These are phyloP conservation scores for Bubalus kerabau DNA, from an alignment of 2,113 vertebrate species.

Conservation along the genomic window DNA sequence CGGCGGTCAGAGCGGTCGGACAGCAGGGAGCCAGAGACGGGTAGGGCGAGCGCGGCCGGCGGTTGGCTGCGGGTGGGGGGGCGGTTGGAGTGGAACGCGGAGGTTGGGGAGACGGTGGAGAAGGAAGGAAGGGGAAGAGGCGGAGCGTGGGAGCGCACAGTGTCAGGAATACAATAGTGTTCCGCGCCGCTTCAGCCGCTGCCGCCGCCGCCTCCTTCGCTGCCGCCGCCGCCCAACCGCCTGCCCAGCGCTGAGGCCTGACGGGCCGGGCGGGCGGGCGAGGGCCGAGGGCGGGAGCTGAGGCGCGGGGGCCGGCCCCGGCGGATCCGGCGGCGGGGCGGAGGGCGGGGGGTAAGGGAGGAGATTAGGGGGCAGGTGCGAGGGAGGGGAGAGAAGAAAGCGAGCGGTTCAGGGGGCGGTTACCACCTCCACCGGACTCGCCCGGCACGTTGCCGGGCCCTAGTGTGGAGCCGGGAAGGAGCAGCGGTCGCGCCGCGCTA, in stretches of 20 bases:
- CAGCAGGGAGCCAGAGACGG: slow-evolving; percentile 60
- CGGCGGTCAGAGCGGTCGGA: slow-evolving; percentile 68
- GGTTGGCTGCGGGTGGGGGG: slow-evolving; percentile 39
- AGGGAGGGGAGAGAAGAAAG: slow-evolving; percentile 65
- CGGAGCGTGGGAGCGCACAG: slow-evolving; percentile 86
- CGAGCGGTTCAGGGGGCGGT: slow-evolving; percentile 57
- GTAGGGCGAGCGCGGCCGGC: slow-evolving; percentile 31
- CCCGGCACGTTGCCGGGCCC: slow-evolving; percentile 43
- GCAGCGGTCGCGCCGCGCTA: not conserved
- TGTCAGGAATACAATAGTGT: slow-evolving; percentile 92
- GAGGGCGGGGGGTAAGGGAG: slow-evolving; percentile 32
- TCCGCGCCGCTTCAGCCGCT: slow-evolving; percentile 80
- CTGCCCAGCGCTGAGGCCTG: slow-evolving; percentile 63
- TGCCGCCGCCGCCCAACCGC: slow-evolving; percentile 55
- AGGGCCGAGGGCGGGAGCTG: slow-evolving; percentile 49
- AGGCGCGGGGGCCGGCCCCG: slow-evolving; percentile 4
- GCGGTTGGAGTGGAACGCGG: not conserved
- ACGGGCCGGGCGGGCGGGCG: slow-evolving; percentile 3
- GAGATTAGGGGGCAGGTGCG: slow-evolving; percentile 67
- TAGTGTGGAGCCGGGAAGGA: not conserved
- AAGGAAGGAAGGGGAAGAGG: slow-evolving; percentile 78
- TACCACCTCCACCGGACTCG: slow-evolving; percentile 33
- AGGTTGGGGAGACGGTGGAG: not conserved
- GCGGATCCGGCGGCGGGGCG: not conserved
- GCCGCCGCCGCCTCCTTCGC: not conserved